Base-by-base conservation (phyloP, 2,888 invertebrate species). In the Nasonovia ribisnigri region DNA sequence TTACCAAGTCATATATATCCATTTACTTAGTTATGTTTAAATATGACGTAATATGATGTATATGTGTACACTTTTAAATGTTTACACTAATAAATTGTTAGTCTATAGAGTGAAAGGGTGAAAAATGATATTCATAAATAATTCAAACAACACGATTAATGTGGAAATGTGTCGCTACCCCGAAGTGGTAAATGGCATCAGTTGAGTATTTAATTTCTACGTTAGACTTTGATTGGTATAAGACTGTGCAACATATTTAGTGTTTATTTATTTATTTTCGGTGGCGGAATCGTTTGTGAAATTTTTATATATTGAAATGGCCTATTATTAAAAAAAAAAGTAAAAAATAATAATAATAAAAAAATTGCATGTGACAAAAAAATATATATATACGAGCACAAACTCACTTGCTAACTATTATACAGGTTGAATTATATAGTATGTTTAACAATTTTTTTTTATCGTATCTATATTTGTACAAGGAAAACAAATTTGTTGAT, bases 61-160 rank as follows among this genome's bases (percentile, higher is more conserved):
- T 84, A 84, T 93, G 46, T 93, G 48, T 93, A 84, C 36, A 93
- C 89, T 57, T 46, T 77, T 88, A 77, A 42, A 89, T 93, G 57
- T 93, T 93, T 89, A 93, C 93, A 93, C 84, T 93, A 89, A 93
- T 93, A 90, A 90, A 93, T 93, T 93, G 86, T 93, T 93, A 93
- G 93, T 93, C 90, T 93, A 60, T 90, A 93, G 90, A 93, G 84
- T 90, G 93, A 93, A 93, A 93, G 93, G 93, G 93, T 93, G 93
- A 93, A 90, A 90, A 93, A 90, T 84, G 90, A 93, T 93, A 93
- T 93, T 90, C 86, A 77, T 93, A 60, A 93, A 90, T 93, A 93
- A 90, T 93, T 93, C 93, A 93, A 93, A 93, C 93, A 93, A 90
- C 93, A 93, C 93, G 93, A 93, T 93, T 93, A 93, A 93, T 93